phyloP scores from a whole-genome alignment of 2,888 invertebrate genomes.

The Hololepta plana region DNA sequence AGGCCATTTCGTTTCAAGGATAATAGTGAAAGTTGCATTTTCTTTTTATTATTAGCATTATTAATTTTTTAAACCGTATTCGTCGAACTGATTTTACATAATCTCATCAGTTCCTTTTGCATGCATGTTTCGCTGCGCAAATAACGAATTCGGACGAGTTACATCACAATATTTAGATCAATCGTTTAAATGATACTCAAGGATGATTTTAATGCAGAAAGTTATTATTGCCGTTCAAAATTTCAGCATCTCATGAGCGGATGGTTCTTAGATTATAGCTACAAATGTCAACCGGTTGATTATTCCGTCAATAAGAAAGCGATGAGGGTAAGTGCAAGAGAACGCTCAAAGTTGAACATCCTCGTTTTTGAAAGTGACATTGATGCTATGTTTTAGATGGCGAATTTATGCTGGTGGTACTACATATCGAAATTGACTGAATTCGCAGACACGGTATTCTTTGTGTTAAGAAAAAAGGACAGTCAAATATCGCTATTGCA shows the following conservation, averaged over 20 bases:
- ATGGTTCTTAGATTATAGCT: conserved; percentile 83
- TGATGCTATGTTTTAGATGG: conserved; percentile 43
- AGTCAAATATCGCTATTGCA: conserved; percentile 70
- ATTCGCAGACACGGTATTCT: conserved; percentile 76
- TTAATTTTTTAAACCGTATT: too few relatives aligned
- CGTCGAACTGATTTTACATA: too few relatives aligned
- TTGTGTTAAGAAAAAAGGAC: conserved; percentile 69
- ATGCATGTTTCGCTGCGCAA: too few relatives aligned
- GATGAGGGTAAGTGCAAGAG: conserved; percentile 50
- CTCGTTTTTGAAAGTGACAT: conserved; percentile 5
- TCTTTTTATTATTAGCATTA: too few relatives aligned
- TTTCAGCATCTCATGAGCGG: conserved; percentile 79
- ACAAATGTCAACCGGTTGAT: conserved; percentile 86
- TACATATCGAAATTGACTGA: conserved; percentile 79
- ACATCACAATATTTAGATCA: too few relatives aligned
- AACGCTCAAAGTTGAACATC: too few relatives aligned
- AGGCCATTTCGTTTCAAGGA: too few relatives aligned
- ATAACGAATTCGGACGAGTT: too few relatives aligned
- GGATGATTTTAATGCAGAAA: background rate
- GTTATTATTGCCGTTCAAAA: conserved; percentile 14
- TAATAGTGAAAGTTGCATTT: too few relatives aligned
- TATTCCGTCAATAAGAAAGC: conserved; percentile 73
- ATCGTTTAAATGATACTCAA: too few relatives aligned
- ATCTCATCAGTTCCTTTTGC: too few relatives aligned
- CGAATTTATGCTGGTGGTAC: conserved; percentile 74